Evolutionary conservation across 92 coral and sea anemone genomes (phyloP), one percentile per base, ranked within the genome.

Genomic region (Chrysogorgia sp.): DNA sequence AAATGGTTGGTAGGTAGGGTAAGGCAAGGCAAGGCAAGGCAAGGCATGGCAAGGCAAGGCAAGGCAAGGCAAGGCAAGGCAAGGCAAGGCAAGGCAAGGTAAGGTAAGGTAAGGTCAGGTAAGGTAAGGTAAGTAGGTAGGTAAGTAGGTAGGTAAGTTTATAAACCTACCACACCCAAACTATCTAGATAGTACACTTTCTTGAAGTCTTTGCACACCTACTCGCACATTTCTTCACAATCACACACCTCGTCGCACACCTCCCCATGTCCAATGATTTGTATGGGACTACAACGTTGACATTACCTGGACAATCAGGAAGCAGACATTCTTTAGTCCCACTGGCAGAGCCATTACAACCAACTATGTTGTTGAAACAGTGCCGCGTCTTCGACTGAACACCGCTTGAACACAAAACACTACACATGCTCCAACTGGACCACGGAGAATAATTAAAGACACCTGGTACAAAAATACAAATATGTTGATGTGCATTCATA

Each of bases 271-370:
- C 43, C 12, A 4, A 37, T 4, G 43, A 37, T 37, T 4, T 37
- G 43, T 37, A 37, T 37, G 5, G 43, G 5, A 15, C 10, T 6
- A 47, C n/a, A 47, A 15, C 53, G n/a, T 45, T 25, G 14, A 68
- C 32, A 41, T 15, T 68, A 69, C 76, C 76, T 29, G 76, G 76
- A 31, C 76, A 69, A 43, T 15, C 29, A 2, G 76, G 76, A 49
- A 45, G 24, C 76, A 69, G 24, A 30, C 76, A 69, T 49, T 69
- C 76, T 29, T 40, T 25, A 29, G 76, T 69, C 25, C 12, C 60
- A 34, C 12, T 1, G 0, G 58, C 57, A 31, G 60, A 35, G 28
- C 60, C 60, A 69, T 10, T 33, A 30, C 76, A 69, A 15, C 76
- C 76, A 30, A 9, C 60, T 10, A 40, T 24, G 23, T 10, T 32